Base-by-base conservation (phyloP, 2,797 vertebrate species). In the Hippocampus kuda region DNA sequence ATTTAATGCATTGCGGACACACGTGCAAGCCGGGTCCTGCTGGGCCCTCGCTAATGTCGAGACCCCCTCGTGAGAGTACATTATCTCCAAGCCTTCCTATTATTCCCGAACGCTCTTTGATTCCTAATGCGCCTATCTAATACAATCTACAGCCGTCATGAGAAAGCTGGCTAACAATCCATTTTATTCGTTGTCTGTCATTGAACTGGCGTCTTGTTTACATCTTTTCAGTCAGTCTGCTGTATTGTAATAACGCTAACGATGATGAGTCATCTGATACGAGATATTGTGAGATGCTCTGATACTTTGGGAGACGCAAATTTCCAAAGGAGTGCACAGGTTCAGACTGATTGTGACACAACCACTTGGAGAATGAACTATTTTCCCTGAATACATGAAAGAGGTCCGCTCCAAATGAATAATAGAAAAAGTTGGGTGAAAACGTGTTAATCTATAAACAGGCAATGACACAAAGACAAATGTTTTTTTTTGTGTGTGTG, bases 21-120 rank as follows among this genome's bases (percentile, higher is more conserved):
- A 89, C 76, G 81, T 83, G 87, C 79, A 68, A 75, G 85, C 77
- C n/a, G 79, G 81, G 73, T 80, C 89, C 88, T 83, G 88, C 89
- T 90, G 89, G 56, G 87, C 89, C 84, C 87, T 85, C 84, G 88
- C 89, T 90, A 91, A 90, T 90, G 83, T 85, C 70, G 84, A 81
- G 86, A 83, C 87, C 86, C 88, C 89, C 90, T 84, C 69, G 81
- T 76, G 85, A 85, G 88, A 89, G 83, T 83, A 89, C 87, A 91
- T 91, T 90, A 89, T 87, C 88, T 89, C 85, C 86, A 84, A 88
- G 85, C 84, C 81, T 81, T 85, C 77, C 85, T 85, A 84, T 88
- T 89, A 84, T 88, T 88, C 85, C 74, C 77, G 83, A 88, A 89
- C 88, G 78, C 82, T 85, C 82, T 86, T 81, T 87, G 86, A 87